Conservation (phyloP, 1,140 invertebrate genomes). For the Drosophila quadrilineata region DNA sequence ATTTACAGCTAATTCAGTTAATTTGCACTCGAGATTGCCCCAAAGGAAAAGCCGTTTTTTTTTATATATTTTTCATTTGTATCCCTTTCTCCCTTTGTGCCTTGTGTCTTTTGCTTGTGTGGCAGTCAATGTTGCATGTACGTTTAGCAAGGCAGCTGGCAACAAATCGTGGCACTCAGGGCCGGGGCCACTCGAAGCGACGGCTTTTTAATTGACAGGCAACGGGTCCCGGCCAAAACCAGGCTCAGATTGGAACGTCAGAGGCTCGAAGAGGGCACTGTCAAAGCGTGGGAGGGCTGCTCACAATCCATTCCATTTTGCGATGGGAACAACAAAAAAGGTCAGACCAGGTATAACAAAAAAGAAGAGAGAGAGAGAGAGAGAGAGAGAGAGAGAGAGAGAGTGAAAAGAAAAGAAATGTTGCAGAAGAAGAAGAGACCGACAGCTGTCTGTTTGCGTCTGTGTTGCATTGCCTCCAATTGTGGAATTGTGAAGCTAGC, state of each 20-base stretch:
- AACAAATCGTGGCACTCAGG: slow-evolving; percentile 64
- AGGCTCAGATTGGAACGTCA: not conserved
- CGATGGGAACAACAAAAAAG: slow-evolving; percentile 51
- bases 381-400: too few relatives aligned
- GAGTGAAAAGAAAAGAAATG: too few relatives aligned
- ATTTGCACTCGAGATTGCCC: slow-evolving; percentile 62
- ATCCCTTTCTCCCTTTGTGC: not conserved
- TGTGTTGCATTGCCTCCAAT: slow-evolving; percentile 54
- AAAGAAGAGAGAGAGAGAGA: too few relatives aligned
- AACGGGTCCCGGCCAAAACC: too few relatives aligned
- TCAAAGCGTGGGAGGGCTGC: slow-evolving; percentile 58
- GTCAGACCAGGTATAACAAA: slow-evolving; percentile 53
- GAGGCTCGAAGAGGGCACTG: not conserved
- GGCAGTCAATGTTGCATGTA: too few relatives aligned
- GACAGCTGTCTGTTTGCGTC: too few relatives aligned
- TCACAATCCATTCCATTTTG: slow-evolving; percentile 1
- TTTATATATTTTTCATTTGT: slow-evolving; percentile 13
- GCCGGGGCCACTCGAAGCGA: slow-evolving; percentile 46
- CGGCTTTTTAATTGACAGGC: slow-evolving; percentile 70
- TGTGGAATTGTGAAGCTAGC: slow-evolving; percentile 33
- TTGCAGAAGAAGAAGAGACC: not conserved
- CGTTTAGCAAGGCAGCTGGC: slow-evolving; percentile 55
- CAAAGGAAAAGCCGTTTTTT: slow-evolving; percentile 37
- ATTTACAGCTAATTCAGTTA: slow-evolving; percentile 69
- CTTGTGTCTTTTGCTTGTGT: slow-evolving; percentile 3